Evolutionary conservation across 92 coral and sea anemone genomes (phyloP).

Genomic region (Umimayanthus kanabou): DNA sequence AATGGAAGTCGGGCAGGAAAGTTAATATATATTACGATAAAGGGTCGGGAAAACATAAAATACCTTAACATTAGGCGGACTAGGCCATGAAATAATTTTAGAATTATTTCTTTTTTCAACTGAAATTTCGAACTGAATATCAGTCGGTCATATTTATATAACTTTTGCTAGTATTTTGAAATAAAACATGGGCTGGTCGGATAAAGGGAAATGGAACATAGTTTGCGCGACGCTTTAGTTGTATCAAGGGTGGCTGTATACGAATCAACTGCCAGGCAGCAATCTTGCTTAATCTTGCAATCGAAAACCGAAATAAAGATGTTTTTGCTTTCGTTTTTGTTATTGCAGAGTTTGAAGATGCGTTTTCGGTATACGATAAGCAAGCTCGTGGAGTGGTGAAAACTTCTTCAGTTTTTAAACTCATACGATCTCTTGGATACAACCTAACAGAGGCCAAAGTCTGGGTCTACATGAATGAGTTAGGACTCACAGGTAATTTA

Average conservation of each 20-base stretch:
- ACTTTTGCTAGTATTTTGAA: no score
- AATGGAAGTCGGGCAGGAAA: no score
- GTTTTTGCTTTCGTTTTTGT: neutral
- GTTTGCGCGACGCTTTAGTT: no score
- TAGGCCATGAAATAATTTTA: no score
- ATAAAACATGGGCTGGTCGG: no score
- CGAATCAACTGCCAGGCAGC: neutral
- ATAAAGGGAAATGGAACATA: no score
- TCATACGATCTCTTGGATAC: conserved; percentile 70
- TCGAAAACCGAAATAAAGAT: neutral
- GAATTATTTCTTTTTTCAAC: no score
- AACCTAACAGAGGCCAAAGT: conserved; percentile 69
- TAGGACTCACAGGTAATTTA: conserved; percentile 62
- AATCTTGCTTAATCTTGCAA: neutral
- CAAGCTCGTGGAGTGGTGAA: conserved; percentile 52
- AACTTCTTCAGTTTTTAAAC: conserved; percentile 39
- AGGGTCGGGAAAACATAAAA: no score
- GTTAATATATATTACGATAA: no score
- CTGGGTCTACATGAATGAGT: conserved; percentile 65
- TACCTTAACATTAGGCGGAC: no score
- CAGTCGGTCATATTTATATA: neutral
- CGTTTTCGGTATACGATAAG: conserved; percentile 67
- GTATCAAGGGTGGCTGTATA: neutral
- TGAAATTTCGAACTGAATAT: neutral
- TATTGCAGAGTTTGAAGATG: conserved; percentile 70